Evolutionary conservation across 2,888 invertebrate genomes (phyloP).

Genomic region (Oxystoma pomonae): DNA sequence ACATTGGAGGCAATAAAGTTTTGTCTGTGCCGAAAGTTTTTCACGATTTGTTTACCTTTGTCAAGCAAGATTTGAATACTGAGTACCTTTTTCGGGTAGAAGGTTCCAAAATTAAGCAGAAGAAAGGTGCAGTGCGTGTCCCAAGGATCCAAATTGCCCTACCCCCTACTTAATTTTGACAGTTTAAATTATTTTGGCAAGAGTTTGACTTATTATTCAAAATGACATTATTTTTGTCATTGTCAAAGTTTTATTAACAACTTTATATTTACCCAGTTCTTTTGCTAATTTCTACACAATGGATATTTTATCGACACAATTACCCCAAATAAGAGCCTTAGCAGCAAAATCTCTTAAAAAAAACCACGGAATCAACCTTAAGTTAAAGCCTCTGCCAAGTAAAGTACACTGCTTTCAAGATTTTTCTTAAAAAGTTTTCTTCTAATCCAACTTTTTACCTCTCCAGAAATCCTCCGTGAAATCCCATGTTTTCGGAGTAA

Average conservation of each 20-base stretch:
- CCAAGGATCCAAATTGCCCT: no score
- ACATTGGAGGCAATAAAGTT: neutral
- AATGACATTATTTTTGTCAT: no score
- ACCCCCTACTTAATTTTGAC: no score
- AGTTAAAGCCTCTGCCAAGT: slow-evolving; percentile 12
- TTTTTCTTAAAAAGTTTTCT: no score
- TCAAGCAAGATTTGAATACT: slow-evolving; percentile 2
- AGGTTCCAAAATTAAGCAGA: slow-evolving; percentile 11
- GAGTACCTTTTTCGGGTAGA: slow-evolving; percentile 14
- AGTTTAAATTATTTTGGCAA: no score
- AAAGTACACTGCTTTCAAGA: no score
- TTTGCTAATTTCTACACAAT: neutral
- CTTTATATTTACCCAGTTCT: no score
- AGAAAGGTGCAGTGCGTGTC: no score
- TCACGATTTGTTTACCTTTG: slow-evolving; percentile 9
- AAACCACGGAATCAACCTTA: slow-evolving; percentile 9
- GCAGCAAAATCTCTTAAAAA: neutral
- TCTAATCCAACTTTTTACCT: no score
- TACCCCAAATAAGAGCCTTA: neutral
- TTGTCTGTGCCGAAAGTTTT: slow-evolving; percentile 10
- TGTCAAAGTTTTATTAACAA: no score
- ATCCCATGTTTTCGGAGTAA: slow-evolving; percentile 2
- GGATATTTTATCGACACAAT: neutral
- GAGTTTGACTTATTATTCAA: no score
- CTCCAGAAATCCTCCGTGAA: slow-evolving; percentile 8